Base-by-base conservation (phyloP, 2,113 vertebrate species). In the Arenaria interpres region DNA sequence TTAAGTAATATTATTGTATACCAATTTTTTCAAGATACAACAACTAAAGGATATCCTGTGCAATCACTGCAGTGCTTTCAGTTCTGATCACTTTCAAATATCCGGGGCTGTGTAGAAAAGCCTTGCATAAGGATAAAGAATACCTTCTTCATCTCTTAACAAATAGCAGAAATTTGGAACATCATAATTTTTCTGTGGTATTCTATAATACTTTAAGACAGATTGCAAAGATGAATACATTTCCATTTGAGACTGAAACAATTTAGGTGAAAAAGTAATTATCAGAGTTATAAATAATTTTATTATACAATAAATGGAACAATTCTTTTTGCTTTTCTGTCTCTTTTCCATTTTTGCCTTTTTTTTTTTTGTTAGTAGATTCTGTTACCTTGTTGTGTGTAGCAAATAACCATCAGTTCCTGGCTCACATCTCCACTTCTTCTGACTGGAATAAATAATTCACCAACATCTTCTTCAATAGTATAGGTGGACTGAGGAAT, bases 391-490 rank as follows among this genome's bases (percentile, higher is more conserved):
- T 99, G 99, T 56, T 98, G 98, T 2, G 99, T 99, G 93, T 98
- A 98, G 96, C 99, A 99, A 97, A 99, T 96, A 95, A 99, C 99
- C 99, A 99, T 99, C 86, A 99, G 96, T 87, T 99, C 99, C 97
- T 98, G 98, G 89, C 98, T 99, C 89, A 98, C 97, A 43, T 99
- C 99, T 93, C 99, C 99, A 39, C 98, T 99, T 96, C 99, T 99
- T 97, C 97, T 98, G 79, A 99, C 98, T 3, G 99, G 99, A 93
- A 99, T 98, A 96, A 99, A 97, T 66, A 99, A 97, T 74, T 99
- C 99, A 16, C 99, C 99, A 43, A 98, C 60, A 56, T 99, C 98
- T 97, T 99, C 99, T 97, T 99, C 98, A 51, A 99, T 90, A 24
- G 97, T 97, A 85, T 98, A 98, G 23, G 96, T 96, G 12, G 98